Evolutionary conservation across 2,797 vertebrate species (phyloP), one percentile per base, ranked within the genome.

Genomic region (Peromyscus nudipes): DNA sequence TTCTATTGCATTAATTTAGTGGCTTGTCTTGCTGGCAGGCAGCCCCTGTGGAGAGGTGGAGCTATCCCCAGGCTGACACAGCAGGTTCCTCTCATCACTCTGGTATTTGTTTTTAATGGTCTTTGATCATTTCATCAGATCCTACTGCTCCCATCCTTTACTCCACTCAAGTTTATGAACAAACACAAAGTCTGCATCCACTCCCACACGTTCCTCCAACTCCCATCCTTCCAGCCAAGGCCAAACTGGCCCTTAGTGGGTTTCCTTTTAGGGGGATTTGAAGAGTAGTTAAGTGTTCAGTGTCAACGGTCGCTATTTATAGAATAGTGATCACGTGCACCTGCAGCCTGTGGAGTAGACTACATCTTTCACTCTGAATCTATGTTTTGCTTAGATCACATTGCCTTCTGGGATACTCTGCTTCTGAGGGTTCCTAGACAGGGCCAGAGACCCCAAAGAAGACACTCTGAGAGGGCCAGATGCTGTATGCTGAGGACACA

Each of bases 11-110:
- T 52, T 29, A 83, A 43, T 25, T 31, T n/a, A 43, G 34, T 43
- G 17, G 60, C 27, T 84, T 94, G 77, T 82, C 75, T 86, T 95
- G 49, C 86, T 90, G 75, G 88, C n/a, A n/a, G 82, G n/a, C 91
- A 84, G 49, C 81, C 89, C 55, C 57, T 8, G 31, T 23, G 3
- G 76, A 40, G 25, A 75, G 71, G 62, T 52, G 40, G 4, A 60
- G 69, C 27, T 43, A 29, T 37, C 64, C 34, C 13, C 57, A 88
- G 92, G 81, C 76, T 69, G 37, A 64, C 60, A 49, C 40, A 16
- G n/a, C 49, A 23, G 13, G 40, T 21, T 93, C 29, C 40, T 75
- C 46, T 55, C 23, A 43, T 83, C 64, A 27, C 34, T 6, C 60
- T 52, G 52, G 49, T 81, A 77, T 86, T 91, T 83, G 62, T 79